Conservation (phyloP, 2,797 vertebrate genomes). For the Enteromius trimaculatus region DNA sequence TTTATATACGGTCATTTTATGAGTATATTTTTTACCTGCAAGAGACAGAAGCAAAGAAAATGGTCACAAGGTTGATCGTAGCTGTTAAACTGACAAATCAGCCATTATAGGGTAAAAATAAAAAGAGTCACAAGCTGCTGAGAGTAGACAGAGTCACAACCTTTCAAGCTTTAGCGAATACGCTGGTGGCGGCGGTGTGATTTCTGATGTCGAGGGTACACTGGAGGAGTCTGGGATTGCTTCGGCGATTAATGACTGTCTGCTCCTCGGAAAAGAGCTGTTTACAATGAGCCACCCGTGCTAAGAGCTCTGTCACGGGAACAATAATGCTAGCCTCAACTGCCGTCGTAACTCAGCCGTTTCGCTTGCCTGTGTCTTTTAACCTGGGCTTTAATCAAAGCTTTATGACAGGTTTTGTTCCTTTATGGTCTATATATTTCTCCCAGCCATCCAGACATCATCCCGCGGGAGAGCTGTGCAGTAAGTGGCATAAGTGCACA, state of each 20-base stretch:
- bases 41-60: conserved; percentile 39
- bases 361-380: conserved; percentile 75
- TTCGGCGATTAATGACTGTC: conserved; percentile 80
- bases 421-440: conserved; percentile 87
- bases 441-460: conserved; percentile 80
- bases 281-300: conserved; percentile 75
- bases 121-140: conserved; percentile 66
- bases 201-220: conserved; percentile 73
- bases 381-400: conserved; percentile 84
- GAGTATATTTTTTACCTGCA: conserved; percentile 7
- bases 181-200: conserved; percentile 74
- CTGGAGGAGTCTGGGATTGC: conserved; percentile 68
- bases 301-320: conserved; percentile 83
- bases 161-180: conserved; percentile 67
- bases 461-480: conserved; percentile 77
- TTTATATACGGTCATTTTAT: conserved; percentile 23
- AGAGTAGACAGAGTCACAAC: conserved; percentile 62
- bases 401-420: conserved; percentile 86
- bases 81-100: conserved; percentile 54
- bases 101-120: conserved; percentile 47
- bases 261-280: conserved; percentile 73
- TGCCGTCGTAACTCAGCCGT: conserved; percentile 79
- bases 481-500: conserved; percentile 78
- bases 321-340: conserved; percentile 80
- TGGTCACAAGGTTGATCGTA: conserved; percentile 40